Conservation (phyloP, 1,140 invertebrate species). For the Drosophila truncata region DNA sequence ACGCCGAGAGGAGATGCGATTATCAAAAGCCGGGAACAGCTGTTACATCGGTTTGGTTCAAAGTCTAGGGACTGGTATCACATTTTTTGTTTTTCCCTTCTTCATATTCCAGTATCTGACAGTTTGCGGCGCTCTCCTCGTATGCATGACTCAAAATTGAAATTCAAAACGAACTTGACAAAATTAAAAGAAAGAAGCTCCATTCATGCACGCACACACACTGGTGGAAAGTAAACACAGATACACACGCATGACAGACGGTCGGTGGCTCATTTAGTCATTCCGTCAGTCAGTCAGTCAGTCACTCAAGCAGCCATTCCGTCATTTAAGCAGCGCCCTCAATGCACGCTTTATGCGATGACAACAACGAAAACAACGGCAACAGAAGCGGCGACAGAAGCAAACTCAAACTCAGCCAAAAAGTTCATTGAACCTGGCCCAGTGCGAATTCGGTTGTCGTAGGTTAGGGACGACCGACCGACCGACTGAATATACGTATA, state of each 20-base stretch:
- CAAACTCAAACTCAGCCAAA: constrained; percentile 76
- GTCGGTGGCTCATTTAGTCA: constrained; percentile 36
- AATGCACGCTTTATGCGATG: constrained; percentile 79
- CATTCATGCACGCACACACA: constrained; percentile 74
- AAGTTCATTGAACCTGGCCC: constrained; percentile 82
- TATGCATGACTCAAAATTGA: constrained; percentile 82
- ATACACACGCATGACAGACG: constrained; percentile 66
- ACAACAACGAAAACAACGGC: constrained; percentile 58
- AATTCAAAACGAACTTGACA: constrained; percentile 84
- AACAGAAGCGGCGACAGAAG: constrained; percentile 42
- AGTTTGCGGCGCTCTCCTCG: constrained; percentile 17
- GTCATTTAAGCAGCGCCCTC: constrained; percentile 72
- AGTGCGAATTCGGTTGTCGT: constrained; percentile 83
- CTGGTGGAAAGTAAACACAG: constrained; percentile 44
- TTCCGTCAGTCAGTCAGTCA: constrained; percentile 41
- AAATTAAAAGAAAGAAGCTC: constrained; percentile 84
- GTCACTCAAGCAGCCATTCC: constrained; percentile 44
- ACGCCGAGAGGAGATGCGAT: constrained; percentile 22
- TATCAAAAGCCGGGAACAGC: constrained; percentile 76
- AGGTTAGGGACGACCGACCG: constrained; percentile 76
- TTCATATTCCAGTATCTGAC: constrained; percentile 56
- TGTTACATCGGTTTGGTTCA: constrained; percentile 51
- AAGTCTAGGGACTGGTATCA: constrained; percentile 27
- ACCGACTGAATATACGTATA: constrained; percentile 48
- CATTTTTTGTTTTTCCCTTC: neutral